These are phyloP conservation scores for Bombus picipes DNA, from an alignment of 1,140 invertebrate genomes.

Conservation along the genomic window DNA sequence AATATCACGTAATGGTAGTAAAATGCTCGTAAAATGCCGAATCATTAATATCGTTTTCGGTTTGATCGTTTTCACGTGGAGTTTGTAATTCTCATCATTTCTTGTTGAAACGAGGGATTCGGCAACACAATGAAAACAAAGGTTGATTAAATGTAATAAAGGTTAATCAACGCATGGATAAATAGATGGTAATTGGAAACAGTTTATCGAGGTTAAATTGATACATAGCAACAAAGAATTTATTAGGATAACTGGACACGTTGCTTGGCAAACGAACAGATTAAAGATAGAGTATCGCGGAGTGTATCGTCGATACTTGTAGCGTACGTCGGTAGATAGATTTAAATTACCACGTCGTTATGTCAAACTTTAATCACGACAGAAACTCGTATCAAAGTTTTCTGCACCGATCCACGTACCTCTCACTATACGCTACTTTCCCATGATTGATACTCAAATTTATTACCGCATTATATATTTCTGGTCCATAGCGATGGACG, in stretches of 20 bases:
- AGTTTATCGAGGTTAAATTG: neutral
- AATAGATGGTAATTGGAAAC: neutral
- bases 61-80: neutral
- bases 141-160: neutral
- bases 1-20: neutral
- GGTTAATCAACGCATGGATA: no score
- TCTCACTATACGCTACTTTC: neutral
- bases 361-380: neutral
- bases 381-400: neutral
- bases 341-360: neutral
- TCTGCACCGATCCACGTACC: neutral
- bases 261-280: no score
- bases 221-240: neutral
- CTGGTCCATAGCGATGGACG: neutral
- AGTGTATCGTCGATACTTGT: no score
- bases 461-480: neutral
- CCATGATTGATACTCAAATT: neutral
- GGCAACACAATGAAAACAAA: neutral
- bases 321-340: neutral
- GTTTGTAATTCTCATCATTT: neutral
- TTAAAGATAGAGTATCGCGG: no score
- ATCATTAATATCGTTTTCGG: neutral
- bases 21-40: neutral
- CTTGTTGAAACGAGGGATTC: neutral
- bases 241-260: neutral